These are phyloP conservation scores for Willowsia nigromaculata DNA, from an alignment of 2,888 invertebrate genomes.

Conservation along the genomic window DNA sequence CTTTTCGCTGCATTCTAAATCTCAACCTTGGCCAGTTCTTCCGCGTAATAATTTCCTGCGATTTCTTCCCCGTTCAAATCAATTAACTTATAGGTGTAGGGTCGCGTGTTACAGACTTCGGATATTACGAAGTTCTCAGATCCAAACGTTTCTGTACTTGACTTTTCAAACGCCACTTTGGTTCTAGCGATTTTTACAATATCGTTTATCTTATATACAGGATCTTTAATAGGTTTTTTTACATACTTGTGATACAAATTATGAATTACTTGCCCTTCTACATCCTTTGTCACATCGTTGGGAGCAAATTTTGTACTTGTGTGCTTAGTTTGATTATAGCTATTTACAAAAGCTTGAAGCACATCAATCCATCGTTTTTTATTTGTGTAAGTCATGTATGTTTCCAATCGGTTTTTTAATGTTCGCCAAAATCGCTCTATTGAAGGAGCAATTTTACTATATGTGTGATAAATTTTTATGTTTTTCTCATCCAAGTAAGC, in stretches of 20 bases:
- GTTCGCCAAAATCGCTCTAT: conserved; percentile 16
- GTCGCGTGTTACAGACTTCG: background rate
- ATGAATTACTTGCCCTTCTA: background rate
- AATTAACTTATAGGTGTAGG: background rate
- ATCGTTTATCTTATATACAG: background rate
- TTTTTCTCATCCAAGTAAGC: background rate
- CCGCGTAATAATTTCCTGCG: background rate
- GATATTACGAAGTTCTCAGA: background rate
- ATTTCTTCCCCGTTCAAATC: background rate
- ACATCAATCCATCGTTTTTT: background rate
- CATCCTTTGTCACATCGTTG: background rate
- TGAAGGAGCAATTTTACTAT: background rate
- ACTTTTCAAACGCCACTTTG: background rate
- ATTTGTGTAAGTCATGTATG: background rate
- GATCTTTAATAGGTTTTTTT: background rate
- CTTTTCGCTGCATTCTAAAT: too few species aligned
- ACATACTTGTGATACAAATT: background rate
- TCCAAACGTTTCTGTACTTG: background rate
- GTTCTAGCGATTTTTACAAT: background rate
- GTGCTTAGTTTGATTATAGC: conserved; percentile 12
- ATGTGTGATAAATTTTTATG: background rate
- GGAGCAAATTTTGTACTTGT: background rate
- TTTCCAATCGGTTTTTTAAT: background rate
- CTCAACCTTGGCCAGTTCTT: too few species aligned
- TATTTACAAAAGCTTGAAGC: background rate